Evolutionary conservation across 2,113 vertebrate species (phyloP).

Genomic region (Podiceps cristatus): DNA sequence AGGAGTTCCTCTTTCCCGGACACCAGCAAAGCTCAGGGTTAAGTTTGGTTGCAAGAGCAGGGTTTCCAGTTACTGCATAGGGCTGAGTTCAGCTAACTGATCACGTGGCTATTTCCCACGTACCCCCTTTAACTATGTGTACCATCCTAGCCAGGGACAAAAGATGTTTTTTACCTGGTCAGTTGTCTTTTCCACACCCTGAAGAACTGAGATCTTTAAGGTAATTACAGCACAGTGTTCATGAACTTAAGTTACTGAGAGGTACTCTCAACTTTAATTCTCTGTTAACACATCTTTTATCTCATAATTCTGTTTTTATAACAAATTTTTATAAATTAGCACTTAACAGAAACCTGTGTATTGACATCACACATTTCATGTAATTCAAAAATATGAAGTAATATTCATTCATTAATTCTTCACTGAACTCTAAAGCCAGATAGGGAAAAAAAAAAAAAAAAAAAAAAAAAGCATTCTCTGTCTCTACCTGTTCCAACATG

Average conservation of each 20-base stretch:
- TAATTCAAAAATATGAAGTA: background rate
- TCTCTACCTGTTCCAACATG: background rate
- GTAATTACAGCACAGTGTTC: background rate
- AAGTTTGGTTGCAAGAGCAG: background rate
- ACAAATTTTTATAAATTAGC: background rate
- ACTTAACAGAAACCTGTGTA: background rate
- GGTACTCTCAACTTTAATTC: background rate
- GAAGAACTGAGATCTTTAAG: background rate
- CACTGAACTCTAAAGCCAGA: background rate
- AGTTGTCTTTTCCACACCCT: background rate
- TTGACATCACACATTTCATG: background rate
- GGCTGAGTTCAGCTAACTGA: background rate
- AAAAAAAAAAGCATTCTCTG: accelerated
- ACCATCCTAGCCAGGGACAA: background rate
- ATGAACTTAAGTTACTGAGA: background rate
- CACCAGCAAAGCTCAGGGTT: background rate
- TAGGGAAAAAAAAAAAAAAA: accelerated
- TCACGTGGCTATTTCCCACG: background rate
- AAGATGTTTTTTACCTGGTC: background rate
- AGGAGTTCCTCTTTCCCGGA: background rate
- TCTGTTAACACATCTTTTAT: background rate
- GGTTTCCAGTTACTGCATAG: background rate
- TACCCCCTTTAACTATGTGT: accelerated
- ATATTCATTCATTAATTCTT: background rate
- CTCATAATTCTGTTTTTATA: background rate